Evolutionary conservation across 2,888 invertebrate species (phyloP), one percentile per base, ranked within the genome.

Genomic region (Geophilus truncorum): DNA sequence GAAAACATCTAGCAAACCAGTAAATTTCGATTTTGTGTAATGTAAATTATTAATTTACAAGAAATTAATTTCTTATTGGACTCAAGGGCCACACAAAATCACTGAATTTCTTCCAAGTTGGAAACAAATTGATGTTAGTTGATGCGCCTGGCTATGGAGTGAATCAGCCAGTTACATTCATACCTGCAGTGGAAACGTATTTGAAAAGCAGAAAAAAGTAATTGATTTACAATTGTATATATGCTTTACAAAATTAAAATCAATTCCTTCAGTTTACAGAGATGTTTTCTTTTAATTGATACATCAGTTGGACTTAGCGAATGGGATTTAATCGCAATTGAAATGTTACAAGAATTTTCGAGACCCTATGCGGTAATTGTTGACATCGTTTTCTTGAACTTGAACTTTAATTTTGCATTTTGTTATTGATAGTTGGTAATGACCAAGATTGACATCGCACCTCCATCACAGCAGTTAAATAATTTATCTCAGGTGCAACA

Each of bases 131-230:
- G 25, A 83, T 84, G 21, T 80, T 87, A 45, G 86, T 87, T 12
- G 87, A 87, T 82, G 86, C 86, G 85, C 87, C 87, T 12, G 87
- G 87, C 0, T 87, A 87, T 83, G 87, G 87, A 0, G 83, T 83
- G 80, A 85, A 86, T 36, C 87, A 87, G 85, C 86, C 87, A 9
- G 81, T 83, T 23, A 83, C 86, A 79, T 87, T 85, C 81, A 82
- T 84, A 1, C 82, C 84, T 15, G 84, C 84, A 45, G 86, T 86
- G 45, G 86, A 87, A 81, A 81, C 76, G 0, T 87, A 86, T 81
- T 81, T 87, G 32, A 82, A 82, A 77, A 83, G 83, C 12, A 82
- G 87, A 62, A 83, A 83, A 81, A 85, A 84, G 87, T 87, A 82
- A 81, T 83, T 81, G 21, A 40, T n/a, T 70, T 28, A 15, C 3